Percentiles rank a stretch among this genome's conserved stretches.
phyloP scores from a whole-genome alignment of 2,113 vertebrate genomes.

The Clarias magur region DNA sequence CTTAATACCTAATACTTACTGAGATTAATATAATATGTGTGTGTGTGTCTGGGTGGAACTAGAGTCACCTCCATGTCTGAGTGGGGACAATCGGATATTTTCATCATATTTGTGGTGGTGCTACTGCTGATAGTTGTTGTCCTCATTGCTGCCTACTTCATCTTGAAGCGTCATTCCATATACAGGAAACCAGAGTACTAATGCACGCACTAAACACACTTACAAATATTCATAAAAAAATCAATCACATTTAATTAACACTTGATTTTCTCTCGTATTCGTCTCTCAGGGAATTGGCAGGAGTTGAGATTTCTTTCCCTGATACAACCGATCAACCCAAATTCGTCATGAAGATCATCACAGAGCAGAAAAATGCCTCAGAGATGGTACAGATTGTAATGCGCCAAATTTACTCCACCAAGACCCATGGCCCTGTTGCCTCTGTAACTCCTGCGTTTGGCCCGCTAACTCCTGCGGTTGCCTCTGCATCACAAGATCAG shows the following conservation, averaged over 20 bases:
- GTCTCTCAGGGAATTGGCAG: conserved; percentile 42
- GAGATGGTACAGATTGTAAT: conserved; percentile 47
- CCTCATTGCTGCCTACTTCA: conserved; percentile 37
- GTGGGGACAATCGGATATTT: conserved; percentile 48
- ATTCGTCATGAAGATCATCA: conserved; percentile 52
- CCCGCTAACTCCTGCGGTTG: no score
- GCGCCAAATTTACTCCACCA: background rate
- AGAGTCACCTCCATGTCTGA: conserved; percentile 29
- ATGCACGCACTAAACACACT: background rate
- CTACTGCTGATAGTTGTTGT: conserved; percentile 37
- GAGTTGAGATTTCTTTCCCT: conserved; percentile 46
- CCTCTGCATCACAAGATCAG: no score
- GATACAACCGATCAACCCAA: background rate
- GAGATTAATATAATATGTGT: background rate
- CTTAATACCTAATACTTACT: no score
- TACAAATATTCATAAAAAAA: background rate
- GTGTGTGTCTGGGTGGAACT: background rate
- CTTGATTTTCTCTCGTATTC: background rate
- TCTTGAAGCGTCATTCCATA: conserved; percentile 4
- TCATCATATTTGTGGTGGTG: conserved; percentile 53
- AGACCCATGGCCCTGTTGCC: background rate
- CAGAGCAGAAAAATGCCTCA: conserved; percentile 50
- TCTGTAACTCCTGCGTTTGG: background rate
- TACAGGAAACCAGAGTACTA: conserved; percentile 1
- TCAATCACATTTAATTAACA: background rate